These are phyloP conservation scores for Nanger granti DNA, from an alignment of 2,113 vertebrate species.

Conservation along the genomic window DNA sequence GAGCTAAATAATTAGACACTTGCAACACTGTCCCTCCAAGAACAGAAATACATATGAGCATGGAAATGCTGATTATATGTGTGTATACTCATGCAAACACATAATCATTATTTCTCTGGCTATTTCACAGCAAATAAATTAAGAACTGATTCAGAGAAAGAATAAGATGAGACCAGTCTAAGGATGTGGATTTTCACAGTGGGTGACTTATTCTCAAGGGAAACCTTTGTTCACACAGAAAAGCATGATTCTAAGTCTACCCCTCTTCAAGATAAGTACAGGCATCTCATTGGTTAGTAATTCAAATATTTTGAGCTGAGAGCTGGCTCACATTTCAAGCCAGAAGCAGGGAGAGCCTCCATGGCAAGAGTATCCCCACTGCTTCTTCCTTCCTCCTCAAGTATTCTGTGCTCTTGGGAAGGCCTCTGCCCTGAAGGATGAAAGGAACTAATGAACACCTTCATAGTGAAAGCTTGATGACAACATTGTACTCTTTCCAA, in stretches of 20 bases:
- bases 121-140: conserved; percentile 13
- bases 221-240: not conserved
- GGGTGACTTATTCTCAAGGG: not conserved
- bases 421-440: not conserved
- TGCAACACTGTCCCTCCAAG: not conserved
- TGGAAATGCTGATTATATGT: not conserved
- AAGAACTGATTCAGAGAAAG: not conserved
- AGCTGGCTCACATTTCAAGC: not conserved
- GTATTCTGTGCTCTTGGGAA: not conserved
- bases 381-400: not conserved
- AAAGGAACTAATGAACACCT: conserved; percentile 9
- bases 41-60: not conserved
- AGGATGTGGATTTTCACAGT: not conserved
- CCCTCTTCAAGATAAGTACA: not conserved
- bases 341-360: not conserved
- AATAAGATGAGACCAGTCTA: not conserved
- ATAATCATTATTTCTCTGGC: not conserved
- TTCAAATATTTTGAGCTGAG: not conserved
- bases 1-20: not conserved
- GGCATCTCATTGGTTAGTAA: not conserved
- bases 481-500: not conserved
- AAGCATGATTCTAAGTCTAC: not conserved
- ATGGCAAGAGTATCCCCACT: not conserved
- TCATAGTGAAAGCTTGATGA: not conserved
- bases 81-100: not conserved